These are phyloP conservation scores for Odontamblyopus rebecca DNA, from an alignment of 2,797 vertebrate genomes.

Conservation along the genomic window DNA sequence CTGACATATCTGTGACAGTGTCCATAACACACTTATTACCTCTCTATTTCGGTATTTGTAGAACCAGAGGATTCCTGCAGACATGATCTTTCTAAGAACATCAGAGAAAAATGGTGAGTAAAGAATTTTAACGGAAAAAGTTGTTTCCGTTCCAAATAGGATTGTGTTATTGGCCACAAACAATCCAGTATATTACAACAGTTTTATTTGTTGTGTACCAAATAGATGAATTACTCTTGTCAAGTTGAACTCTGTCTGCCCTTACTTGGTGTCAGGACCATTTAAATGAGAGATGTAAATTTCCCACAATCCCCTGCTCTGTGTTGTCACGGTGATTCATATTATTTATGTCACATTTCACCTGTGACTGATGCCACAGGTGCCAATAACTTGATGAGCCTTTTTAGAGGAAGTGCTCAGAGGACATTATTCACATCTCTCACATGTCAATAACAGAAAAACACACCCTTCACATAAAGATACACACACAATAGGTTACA, in stretches of 20 bases:
- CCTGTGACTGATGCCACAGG: conserved; percentile 84
- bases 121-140: not conserved
- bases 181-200: not conserved
- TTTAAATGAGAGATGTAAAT: conserved; percentile 29
- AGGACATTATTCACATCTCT: conserved; percentile 78
- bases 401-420: conserved; percentile 79
- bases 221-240: not conserved
- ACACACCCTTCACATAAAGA: not conserved
- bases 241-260: conserved; percentile 22
- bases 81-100: conserved; percentile 97
- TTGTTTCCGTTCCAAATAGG: not conserved
- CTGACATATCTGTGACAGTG: not conserved
- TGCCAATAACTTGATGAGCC: conserved; percentile 86
- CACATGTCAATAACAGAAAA: conserved; percentile 68
- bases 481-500: too few relatives aligned
- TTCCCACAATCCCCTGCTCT: conserved; percentile 37
- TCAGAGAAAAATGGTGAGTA: conserved; percentile 93
- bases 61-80: conserved; percentile 98
- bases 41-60: conserved; percentile 55
- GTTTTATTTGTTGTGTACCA: not conserved
- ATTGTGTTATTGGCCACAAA: not conserved
- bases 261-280: conserved; percentile 14
- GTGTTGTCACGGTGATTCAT: conserved; percentile 70
- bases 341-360: conserved; percentile 81
- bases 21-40: conserved; percentile 18